A percentile compares a stretch with the other conserved stretches of the same genome.
Conservation (phyloP, 2,888 invertebrate species). For the Magallana nippona region DNA sequence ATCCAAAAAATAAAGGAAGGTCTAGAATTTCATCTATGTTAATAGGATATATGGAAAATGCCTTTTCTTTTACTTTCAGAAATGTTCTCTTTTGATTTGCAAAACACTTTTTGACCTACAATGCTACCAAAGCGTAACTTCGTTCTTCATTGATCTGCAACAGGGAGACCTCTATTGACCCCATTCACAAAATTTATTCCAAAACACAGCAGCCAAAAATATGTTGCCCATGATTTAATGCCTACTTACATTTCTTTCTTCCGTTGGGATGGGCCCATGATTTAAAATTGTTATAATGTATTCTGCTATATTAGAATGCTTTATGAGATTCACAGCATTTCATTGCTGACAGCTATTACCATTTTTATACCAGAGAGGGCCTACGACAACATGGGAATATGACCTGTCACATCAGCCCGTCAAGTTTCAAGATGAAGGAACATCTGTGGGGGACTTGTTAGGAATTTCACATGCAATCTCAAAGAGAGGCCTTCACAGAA, state of each 20-base stretch:
- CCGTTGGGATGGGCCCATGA: slow-evolving; percentile 18
- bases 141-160: neutral
- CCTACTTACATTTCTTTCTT: slow-evolving; percentile 10
- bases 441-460: slow-evolving; percentile 16
- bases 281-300: slow-evolving; percentile 25
- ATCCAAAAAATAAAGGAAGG: no score
- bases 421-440: neutral
- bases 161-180: neutral
- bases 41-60: no score
- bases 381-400: neutral
- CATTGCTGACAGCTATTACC: slow-evolving; percentile 26
- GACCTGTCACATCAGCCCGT: neutral
- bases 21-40: no score
- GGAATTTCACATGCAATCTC: neutral
- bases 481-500: neutral
- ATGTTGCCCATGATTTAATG: slow-evolving; percentile 23
- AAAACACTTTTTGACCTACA: neutral
- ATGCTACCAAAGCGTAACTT: neutral
- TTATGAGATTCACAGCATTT: slow-evolving; percentile 25
- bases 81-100: neutral
- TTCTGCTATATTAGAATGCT: slow-evolving; percentile 27
- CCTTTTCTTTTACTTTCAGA: no score
- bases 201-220: slow-evolving; percentile 26
- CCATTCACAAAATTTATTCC: slow-evolving; percentile 15
- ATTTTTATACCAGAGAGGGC: slow-evolving; percentile 1